phyloP scores from a whole-genome alignment of 92 coral and sea anemone genomes.

The Siderastrea radians region DNA sequence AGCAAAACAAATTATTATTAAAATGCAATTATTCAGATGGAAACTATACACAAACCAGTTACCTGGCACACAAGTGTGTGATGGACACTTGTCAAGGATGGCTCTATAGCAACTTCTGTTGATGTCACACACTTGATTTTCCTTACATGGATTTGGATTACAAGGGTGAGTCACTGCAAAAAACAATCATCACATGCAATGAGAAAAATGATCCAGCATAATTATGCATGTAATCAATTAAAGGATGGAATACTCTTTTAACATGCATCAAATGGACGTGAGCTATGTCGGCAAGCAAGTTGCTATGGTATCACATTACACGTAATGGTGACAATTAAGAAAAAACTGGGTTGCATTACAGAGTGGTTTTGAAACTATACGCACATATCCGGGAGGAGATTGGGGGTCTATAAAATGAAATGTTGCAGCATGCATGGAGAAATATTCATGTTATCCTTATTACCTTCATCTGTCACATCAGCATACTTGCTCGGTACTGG shows the following conservation, averaged over 20 bases:
- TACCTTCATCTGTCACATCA: constrained; percentile 89
- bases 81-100: constrained; percentile 71
- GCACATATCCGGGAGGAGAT: too few species aligned
- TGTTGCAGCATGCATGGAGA: too few species aligned
- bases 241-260: too few species aligned
- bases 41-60: background rate
- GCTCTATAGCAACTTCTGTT: constrained; percentile 86
- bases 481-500: constrained; percentile 90
- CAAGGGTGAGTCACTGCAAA: constrained; percentile 93
- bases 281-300: background rate
- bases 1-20: too few species aligned
- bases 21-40: background rate
- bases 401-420: too few species aligned
- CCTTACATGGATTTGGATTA: constrained; percentile 90
- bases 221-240: too few species aligned
- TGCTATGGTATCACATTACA: background rate
- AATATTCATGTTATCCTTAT: background rate
- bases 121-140: constrained; percentile 85
- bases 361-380: background rate
- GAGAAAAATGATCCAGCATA: background rate
- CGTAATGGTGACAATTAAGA: too few species aligned
- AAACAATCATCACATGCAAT: background rate
- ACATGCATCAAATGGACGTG: too few species aligned
- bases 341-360: too few species aligned
- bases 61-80: constrained; percentile 93